phyloP scores from a whole-genome alignment of 2,113 vertebrate species.

The Sinocyclocheilus maitianheensis region DNA sequence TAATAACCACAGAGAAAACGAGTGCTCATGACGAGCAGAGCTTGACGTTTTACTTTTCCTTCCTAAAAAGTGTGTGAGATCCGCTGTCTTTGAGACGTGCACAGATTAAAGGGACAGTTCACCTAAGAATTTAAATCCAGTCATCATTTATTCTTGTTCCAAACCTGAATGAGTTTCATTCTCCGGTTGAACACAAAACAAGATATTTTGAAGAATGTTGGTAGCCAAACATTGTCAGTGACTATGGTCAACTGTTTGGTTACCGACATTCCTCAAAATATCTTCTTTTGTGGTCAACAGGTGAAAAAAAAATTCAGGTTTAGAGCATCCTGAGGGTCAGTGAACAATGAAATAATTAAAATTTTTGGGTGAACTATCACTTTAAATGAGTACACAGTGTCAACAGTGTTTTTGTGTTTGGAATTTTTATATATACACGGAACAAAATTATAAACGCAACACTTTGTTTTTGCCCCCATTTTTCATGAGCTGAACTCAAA shows the following conservation, averaged over 20 bases:
- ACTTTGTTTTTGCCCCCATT: too few species aligned
- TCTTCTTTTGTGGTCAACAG: not conserved
- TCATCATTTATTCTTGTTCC: not conserved
- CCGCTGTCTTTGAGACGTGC: conserved; percentile 69
- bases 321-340: too few species aligned
- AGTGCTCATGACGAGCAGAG: conserved; percentile 64
- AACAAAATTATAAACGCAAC: too few species aligned
- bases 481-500: too few species aligned
- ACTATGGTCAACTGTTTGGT: not conserved
- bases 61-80: conserved; percentile 69
- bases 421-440: conserved; percentile 49
- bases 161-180: not conserved
- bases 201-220: not conserved
- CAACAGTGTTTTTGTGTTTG: conserved; percentile 59
- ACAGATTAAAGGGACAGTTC: conserved; percentile 55
- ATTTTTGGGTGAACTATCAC: not conserved
- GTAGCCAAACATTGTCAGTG: too few species aligned
- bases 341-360: too few species aligned
- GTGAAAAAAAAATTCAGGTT: too few species aligned
- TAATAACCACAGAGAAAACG: conserved; percentile 65
- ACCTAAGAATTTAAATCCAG: not conserved
- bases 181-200: not conserved
- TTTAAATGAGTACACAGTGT: conserved; percentile 64
- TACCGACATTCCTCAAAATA: not conserved
- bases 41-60: conserved; percentile 47